Evolutionary conservation across 2,888 invertebrate species (phyloP), one percentile per base, ranked within the genome.

Genomic region (Temnothorax ravouxi): DNA sequence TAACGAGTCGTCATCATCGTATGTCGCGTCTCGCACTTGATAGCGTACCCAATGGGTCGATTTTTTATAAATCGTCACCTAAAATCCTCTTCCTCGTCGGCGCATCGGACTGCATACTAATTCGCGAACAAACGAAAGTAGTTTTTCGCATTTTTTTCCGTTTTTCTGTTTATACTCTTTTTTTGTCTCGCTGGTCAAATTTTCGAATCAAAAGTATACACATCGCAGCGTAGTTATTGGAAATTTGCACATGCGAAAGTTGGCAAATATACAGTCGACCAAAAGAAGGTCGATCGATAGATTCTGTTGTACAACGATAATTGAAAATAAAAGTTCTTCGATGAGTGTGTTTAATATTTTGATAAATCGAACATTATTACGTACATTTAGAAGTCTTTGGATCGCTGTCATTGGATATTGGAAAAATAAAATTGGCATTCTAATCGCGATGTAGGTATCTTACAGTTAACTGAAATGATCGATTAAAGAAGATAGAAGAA

Each of bases 41-140:
- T 59, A 79, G 67, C 18, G 38, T 29, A 38, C 84, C 67, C 76
- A 85, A 74, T 72, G 69, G 76, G 66, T 11, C 67, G 69, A 83
- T 75, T 71, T 72, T 89, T 90, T 86, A 85, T 90, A 90, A 90
- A 90, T 88, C 84, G 77, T 62, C 80, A 88, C 80, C 72, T 69
- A 84, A 80, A 85, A 82, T 83, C 71, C 83, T 21, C 77, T 79
- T 84, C 83, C 47, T 13, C 66, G 84, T 9, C 34, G 62, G 50
- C 44, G 71, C 44, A 44, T 50, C 80, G 62, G 47, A 66, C 47
- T 25, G 84, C 61, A 80, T 83, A 83, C 69, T 69, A 81, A 83
- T 69, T 76, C 56, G 66, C 25, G 18, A 66, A 69, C 34, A 25
- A 50, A 59, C 29, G 34, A 41, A 52, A 25, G 56, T 41, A 38